A percentile compares a stretch with the other conserved stretches of the same genome.
phyloP scores from a whole-genome alignment of 1,140 invertebrate species.

The Medauroidea extradentata region DNA sequence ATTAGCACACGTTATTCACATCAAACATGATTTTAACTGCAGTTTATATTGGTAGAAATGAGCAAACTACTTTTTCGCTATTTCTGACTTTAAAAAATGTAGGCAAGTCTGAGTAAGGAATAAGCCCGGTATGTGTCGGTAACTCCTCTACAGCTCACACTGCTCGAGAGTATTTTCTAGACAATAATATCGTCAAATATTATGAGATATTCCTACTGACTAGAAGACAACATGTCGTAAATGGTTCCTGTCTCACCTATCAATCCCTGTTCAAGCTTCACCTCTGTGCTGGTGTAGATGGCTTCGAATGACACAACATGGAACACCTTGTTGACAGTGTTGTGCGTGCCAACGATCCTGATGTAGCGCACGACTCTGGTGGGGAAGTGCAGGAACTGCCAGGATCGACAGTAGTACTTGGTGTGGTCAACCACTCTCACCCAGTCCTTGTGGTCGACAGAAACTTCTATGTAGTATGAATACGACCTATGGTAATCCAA shows the following conservation, averaged over 20 bases:
- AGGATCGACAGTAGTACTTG: constrained; percentile 87
- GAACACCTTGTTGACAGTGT: constrained; percentile 94
- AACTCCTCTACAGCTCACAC: too few species aligned
- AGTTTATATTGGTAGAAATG: too few species aligned
- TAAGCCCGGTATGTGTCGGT: too few species aligned
- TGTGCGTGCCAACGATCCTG: constrained; percentile 88
- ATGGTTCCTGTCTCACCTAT: constrained; percentile 39
- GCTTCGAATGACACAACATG: constrained; percentile 91
- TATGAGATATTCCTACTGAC: too few species aligned
- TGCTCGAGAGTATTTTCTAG: too few species aligned
- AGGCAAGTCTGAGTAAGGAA: too few species aligned
- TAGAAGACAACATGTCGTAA: not conserved
- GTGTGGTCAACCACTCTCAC: constrained; percentile 88
- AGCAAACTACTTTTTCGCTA: too few species aligned
- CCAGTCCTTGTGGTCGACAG: constrained; percentile 95
- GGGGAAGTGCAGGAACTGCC: constrained; percentile 93
- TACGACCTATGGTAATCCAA: constrained; percentile 68
- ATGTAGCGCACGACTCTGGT: constrained; percentile 85
- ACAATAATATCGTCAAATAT: too few species aligned
- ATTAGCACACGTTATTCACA: too few species aligned
- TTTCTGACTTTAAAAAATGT: too few species aligned
- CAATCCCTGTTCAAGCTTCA: constrained; percentile 67
- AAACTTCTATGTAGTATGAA: constrained; percentile 95
- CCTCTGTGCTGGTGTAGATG: constrained; percentile 71
- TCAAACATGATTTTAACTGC: too few species aligned